A percentile compares a stretch with the other conserved stretches of the same genome.
Conservation (phyloP, 2,113 vertebrate species). For the Typhlomys cinereus region DNA sequence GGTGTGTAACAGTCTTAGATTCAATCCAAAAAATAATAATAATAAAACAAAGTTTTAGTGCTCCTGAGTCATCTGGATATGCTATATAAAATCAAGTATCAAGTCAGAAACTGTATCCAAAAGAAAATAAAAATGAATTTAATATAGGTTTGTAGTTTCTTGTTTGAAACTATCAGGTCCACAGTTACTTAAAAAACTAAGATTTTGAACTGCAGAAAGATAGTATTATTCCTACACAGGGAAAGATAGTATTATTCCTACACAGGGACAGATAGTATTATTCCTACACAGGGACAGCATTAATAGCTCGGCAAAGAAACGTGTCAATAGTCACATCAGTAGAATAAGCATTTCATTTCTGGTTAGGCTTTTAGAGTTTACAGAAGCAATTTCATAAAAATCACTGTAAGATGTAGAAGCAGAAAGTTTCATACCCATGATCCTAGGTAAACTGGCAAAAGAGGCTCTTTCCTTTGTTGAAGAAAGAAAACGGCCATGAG, state of each 20-base stretch:
- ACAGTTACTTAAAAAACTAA: not conserved
- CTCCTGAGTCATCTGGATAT: not conserved
- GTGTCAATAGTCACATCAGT: not conserved
- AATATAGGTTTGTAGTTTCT: not conserved
- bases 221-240: not conserved
- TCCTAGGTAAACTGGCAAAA: slow-evolving; percentile 93
- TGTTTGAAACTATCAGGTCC: not conserved
- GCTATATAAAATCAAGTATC: slow-evolving; percentile 25
- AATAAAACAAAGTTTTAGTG: not conserved
- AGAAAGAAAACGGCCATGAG: slow-evolving; percentile 96
- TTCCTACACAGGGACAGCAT: too few species aligned
- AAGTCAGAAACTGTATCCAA: slow-evolving; percentile 5
- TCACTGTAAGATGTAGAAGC: not conserved
- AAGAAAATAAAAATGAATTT: slow-evolving; percentile 23
- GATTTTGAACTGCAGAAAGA: slow-evolving; percentile 14
- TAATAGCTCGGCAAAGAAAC: slow-evolving; percentile 28
- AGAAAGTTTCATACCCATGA: slow-evolving; percentile 86
- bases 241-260: not conserved
- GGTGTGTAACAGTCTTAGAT: not conserved
- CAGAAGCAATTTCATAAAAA: slow-evolving; percentile 8
- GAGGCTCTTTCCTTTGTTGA: slow-evolving; percentile 92
- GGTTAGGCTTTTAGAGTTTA: slow-evolving; percentile 20
- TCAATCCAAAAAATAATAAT: not conserved
- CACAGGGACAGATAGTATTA: not conserved
- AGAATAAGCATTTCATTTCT: slow-evolving; percentile 23